Base-by-base conservation (phyloP, 1,140 invertebrate genomes). In the Zophobas morio region DNA sequence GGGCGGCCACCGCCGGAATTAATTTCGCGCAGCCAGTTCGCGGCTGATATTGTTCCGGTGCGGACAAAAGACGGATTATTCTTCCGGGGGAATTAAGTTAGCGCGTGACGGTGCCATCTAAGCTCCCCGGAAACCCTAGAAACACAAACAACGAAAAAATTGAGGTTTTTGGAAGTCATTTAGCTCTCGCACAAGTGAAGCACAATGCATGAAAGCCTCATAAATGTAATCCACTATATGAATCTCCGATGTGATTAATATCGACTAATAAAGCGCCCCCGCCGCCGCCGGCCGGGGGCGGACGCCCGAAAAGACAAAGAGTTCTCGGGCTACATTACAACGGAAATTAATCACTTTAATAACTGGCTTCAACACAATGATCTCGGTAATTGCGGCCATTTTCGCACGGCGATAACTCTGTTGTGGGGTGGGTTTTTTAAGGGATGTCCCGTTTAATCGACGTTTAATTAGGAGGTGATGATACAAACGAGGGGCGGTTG, bases 321-420 rank as follows among this genome's bases (percentile, higher is more conserved):
- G 34, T 72, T 51, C 39, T 36, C 70, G 46, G 32, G 42, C 46
- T 53, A n/a, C 51, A 54, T 72, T 51, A 72, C 70, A 72, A 39
- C 70, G 34, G 6, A 34, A 72, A 72, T 72, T 72, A 72, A 72
- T 72, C 70, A 72, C 70, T 72, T 72, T 72, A 72, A 72, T 72
- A 72, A 49, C 70, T 49, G 5, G 46, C 51, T 42, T 51, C 70
- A 72, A 20, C 70, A 53, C 46, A 49, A 8, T 40, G 46, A 51
- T 51, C 6, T 35, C 35, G 33, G 37, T 72, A 72, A 72, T 72
- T 51, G 70, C 46, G 34, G 70, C 40, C 32, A 70, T 60, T 60
- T 35, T 60, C 57, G 57, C 57, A 60, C 63, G 32, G 37, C n/a
- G 36, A 70, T 39, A n/a, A 6, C 63, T n/a, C 54, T 34, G 54